Conservation (phyloP, 1,140 invertebrate genomes). For the Atta colombica region DNA sequence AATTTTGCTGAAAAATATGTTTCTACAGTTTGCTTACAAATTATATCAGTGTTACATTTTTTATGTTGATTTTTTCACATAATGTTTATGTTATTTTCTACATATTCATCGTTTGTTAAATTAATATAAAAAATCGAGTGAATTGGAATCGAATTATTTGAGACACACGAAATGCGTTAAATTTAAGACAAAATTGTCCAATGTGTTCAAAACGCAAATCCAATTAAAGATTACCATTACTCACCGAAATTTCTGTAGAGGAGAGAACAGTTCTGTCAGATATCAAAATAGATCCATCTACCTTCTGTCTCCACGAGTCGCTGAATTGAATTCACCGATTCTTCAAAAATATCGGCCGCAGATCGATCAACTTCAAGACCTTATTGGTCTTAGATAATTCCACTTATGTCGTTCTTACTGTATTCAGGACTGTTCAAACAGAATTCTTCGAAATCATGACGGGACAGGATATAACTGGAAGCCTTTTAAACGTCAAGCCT, state of each 20-base stretch:
- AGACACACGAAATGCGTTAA: too few relatives aligned
- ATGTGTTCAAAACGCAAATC: not conserved
- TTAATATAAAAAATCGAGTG: too few relatives aligned
- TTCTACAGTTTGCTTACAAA: too few relatives aligned
- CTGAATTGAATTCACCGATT: constrained; percentile 43
- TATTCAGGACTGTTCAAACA: constrained; percentile 50
- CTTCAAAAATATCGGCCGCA: constrained; percentile 41
- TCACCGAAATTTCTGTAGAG: constrained; percentile 26
- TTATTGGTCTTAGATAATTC: constrained; percentile 55
- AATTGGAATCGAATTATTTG: too few relatives aligned
- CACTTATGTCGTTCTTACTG: constrained; percentile 53
- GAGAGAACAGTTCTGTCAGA: constrained; percentile 31
- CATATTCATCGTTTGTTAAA: too few relatives aligned
- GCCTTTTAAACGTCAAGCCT: constrained; percentile 46
- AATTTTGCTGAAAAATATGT: too few relatives aligned
- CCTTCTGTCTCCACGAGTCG: constrained; percentile 14
- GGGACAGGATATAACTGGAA: constrained; percentile 29
- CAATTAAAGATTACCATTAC: constrained; percentile 24
- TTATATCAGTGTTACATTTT: too few relatives aligned
- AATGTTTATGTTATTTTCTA: too few relatives aligned
- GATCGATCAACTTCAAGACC: constrained; percentile 54
- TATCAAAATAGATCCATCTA: constrained; percentile 64
- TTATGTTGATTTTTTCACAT: too few relatives aligned
- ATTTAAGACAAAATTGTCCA: too few relatives aligned
- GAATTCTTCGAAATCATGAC: constrained; percentile 21